Base-by-base conservation (phyloP, 2,888 invertebrate species). In the Eudemis profundana region DNA sequence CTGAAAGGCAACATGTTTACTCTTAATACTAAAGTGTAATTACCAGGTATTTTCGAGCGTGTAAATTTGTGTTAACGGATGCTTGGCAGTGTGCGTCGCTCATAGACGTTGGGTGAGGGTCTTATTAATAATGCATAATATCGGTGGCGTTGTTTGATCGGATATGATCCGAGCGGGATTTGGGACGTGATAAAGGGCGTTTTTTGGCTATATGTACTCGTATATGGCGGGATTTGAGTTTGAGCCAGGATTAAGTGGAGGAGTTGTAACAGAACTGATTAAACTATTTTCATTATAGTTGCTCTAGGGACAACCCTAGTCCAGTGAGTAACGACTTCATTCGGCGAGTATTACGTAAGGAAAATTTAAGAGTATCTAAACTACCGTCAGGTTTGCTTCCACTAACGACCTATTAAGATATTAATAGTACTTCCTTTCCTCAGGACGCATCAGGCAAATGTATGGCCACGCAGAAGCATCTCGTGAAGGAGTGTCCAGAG, bases 401-500 rank as follows among this genome's bases (percentile, higher is more conserved):
- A n/a, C n/a, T n/a, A n/a, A n/a, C n/a, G n/a, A n/a, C n/a, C n/a
- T n/a, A n/a, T n/a, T n/a, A n/a, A n/a, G n/a, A n/a, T n/a, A n/a
- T n/a, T n/a, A n/a, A n/a, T 27, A 4, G 27, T 38, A 8, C n/a
- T 23, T 17, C 33, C 38, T 61, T 54, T 60, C 19, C 15, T 17
- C 78, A 93, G 93, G 93, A 93, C 62, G 92, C 93, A 46, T 89
- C 92, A 21, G 92, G 90, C 0, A 93, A 93, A 76, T 88, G 90
- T 75, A 81, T 92, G 77, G 91, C 92, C 17, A 91, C 92, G 61
- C 91, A 92, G 73, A 92, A 92, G 64, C 86, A 93, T 72, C 93
- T 95, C 69, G 95, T 97, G 69, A 95, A 96, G 81, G 96, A 96
- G 78, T 95, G 96, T 21, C 96, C 96, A 0, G 96, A 97, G 82